phyloP scores from a whole-genome alignment of 37 sponge, comb jelly and placozoan species.

The Haliclona indistincta region DNA sequence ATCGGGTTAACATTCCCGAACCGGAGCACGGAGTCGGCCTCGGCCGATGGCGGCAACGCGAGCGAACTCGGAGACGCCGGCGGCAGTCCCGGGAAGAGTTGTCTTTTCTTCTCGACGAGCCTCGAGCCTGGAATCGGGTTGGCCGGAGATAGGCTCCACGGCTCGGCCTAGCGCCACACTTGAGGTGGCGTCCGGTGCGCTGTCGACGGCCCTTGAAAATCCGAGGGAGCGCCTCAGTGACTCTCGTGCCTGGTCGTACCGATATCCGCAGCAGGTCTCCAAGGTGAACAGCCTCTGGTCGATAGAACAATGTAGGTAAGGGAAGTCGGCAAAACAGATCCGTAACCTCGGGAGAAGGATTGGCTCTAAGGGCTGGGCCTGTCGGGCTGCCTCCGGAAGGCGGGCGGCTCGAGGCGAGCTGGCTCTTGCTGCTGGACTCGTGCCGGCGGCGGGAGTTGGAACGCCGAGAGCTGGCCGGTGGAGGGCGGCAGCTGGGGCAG shows the following conservation, averaged over 20 bases:
- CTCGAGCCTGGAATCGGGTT: constrained; percentile 66
- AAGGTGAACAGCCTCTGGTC: constrained; percentile 71
- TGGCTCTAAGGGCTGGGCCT: constrained; percentile 71
- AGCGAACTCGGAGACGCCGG: constrained; percentile 60
- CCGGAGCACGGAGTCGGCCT: constrained; percentile 39
- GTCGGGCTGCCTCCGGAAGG: constrained; percentile 79
- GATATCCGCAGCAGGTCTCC: constrained; percentile 75
- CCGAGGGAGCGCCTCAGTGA: constrained; percentile 59
- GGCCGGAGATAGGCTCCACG: constrained; percentile 64
- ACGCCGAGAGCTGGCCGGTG: constrained; percentile 35
- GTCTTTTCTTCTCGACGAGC: constrained; percentile 65
- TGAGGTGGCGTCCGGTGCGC: constrained; percentile 64
- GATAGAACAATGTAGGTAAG: constrained; percentile 72
- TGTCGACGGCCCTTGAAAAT: constrained; percentile 67
- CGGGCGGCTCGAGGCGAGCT: constrained; percentile 38
- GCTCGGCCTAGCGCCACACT: constrained; percentile 67
- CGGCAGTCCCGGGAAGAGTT: constrained; percentile 74
- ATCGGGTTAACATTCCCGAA: constrained; percentile 74
- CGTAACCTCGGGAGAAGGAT: constrained; percentile 74
- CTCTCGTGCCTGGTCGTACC: constrained; percentile 65
- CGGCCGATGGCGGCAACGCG: constrained; percentile 41
- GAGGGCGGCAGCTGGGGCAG: constrained; percentile 42
- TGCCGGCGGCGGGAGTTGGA: constrained; percentile 41
- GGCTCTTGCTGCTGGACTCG: constrained; percentile 15
- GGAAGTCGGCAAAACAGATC: constrained; percentile 71